Conservation (phyloP, 2,113 vertebrate species). For the Dicentrarchus labrax region DNA sequence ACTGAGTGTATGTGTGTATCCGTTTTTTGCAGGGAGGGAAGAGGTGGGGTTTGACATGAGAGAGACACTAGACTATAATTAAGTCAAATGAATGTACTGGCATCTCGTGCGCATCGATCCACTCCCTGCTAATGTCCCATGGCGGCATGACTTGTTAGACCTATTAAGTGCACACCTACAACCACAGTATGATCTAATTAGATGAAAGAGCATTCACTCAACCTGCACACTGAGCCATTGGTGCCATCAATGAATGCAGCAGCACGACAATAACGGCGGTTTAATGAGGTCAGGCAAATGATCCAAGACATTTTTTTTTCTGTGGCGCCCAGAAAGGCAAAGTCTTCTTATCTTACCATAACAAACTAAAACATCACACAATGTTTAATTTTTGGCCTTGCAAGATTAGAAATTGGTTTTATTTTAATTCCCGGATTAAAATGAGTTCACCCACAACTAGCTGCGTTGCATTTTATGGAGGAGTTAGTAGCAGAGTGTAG, state of each 20-base stretch:
- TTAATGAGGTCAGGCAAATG: conserved; percentile 8
- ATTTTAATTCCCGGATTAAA: conserved; percentile 41
- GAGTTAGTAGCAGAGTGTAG: conserved; percentile 12
- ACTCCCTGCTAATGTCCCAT: conserved; percentile 54
- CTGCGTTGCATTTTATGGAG: conserved; percentile 1
- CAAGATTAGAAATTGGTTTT: conserved; percentile 35
- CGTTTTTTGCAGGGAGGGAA: neutral
- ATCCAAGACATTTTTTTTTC: neutral
- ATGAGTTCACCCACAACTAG: conserved; percentile 2
- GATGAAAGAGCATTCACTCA: conserved; percentile 20
- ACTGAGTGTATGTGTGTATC: neutral
- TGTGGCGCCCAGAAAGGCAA: neutral
- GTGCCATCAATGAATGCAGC: neutral
- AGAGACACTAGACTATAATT: conserved; percentile 49
- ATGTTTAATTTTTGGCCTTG: neutral
- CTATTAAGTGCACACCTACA: conserved; percentile 63
- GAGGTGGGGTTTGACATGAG: conserved; percentile 3
- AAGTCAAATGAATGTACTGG: conserved; percentile 63
- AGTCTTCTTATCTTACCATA: conserved; percentile 12
- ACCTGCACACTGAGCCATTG: neutral
- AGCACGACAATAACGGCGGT: conserved; percentile 3
- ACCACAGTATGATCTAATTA: conserved; percentile 33
- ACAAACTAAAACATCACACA: neutral
- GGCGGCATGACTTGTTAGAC: conserved; percentile 54
- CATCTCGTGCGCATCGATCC: conserved; percentile 65